phyloP scores from a whole-genome alignment of 1,140 invertebrate genomes.

The Musca vetustissima region DNA sequence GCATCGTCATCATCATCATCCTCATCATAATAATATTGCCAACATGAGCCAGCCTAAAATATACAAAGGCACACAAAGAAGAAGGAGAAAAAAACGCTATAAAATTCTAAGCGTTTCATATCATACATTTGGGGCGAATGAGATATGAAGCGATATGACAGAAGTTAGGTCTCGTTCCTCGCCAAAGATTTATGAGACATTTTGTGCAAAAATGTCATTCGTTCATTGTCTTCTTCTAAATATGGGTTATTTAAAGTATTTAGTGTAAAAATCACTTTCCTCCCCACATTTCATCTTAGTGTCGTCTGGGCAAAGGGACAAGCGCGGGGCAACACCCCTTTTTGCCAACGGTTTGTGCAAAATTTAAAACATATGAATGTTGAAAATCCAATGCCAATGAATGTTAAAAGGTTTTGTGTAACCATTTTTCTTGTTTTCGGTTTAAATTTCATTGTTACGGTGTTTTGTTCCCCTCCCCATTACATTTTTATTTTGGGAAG shows the following conservation, averaged over 20 bases:
- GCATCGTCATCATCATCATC: too few relatives aligned
- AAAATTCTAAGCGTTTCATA: too few relatives aligned
- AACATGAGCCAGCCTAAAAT: too few relatives aligned
- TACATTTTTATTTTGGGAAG: too few relatives aligned
- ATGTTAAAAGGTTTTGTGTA: constrained; percentile 4
- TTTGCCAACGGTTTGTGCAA: constrained; percentile 7
- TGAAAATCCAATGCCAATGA: background rate
- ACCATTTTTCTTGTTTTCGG: constrained; percentile 2
- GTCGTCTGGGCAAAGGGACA: too few relatives aligned
- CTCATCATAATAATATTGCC: too few relatives aligned
- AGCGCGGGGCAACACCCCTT: background rate
- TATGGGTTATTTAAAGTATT: constrained; percentile 20
- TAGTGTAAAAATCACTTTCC: constrained; percentile 9
- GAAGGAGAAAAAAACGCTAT: too few relatives aligned
- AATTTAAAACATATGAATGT: constrained; percentile 15
- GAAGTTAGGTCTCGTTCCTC: too few relatives aligned
- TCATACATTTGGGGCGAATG: too few relatives aligned
- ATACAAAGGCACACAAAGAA: too few relatives aligned
- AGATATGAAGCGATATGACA: too few relatives aligned
- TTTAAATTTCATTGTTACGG: background rate
- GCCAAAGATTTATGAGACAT: constrained; percentile 9
- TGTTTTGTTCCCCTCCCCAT: too few relatives aligned
- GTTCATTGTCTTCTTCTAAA: background rate
- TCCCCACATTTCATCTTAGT: background rate
- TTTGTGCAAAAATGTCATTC: background rate